Base-by-base conservation (phyloP, 1,140 invertebrate genomes). In the Saccostrea glomerata region DNA sequence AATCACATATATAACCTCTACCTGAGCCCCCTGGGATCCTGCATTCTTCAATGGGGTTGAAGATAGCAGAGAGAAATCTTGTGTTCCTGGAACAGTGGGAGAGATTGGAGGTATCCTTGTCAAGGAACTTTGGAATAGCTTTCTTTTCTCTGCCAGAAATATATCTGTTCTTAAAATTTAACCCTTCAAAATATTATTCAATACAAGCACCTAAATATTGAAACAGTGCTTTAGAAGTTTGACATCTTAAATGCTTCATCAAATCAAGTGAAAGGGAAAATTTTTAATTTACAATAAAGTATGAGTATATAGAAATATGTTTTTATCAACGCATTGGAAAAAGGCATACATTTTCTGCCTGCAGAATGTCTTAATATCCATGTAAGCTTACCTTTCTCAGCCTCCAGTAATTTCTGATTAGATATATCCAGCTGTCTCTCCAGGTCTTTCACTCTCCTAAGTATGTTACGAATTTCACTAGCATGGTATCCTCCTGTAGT, bases 401-500 rank as follows among this genome's bases (percentile, higher is more conserved):
- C 30, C 25, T 77, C 70, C 15, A 77, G 25, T 25, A 77, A 77
- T 11, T 1, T 4, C 15, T 36, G 23, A 12, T 77, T 25, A 20
- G 70, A 12, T 36, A 13, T 15, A 36, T 77, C 70, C 15, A 77
- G 15, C 70, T 77, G 70, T 25, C 25, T 77, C 30, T 77, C 70
- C 70, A 77, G 70, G 15, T 25, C 25, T 77, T 25, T 77, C 15
- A 30, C 9, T 77, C 25, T 77, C 70, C 25, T 77, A 4, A 77
- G 13, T 30, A 77, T 77, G 70, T 77, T 77, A 13, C 70, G 70
- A 25, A 77, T 77, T 77, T 77, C 70, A 77, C 25, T 77, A 12
- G 70, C 70, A 36, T 77, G 70, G 70, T 77, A 77, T 15, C 70
- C 23, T 36, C 70, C 70, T 77, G 15, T 20, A 66, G 20, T 7